Evolutionary conservation across 2,888 invertebrate genomes (phyloP).

Genomic region (Drosophila lutescens): DNA sequence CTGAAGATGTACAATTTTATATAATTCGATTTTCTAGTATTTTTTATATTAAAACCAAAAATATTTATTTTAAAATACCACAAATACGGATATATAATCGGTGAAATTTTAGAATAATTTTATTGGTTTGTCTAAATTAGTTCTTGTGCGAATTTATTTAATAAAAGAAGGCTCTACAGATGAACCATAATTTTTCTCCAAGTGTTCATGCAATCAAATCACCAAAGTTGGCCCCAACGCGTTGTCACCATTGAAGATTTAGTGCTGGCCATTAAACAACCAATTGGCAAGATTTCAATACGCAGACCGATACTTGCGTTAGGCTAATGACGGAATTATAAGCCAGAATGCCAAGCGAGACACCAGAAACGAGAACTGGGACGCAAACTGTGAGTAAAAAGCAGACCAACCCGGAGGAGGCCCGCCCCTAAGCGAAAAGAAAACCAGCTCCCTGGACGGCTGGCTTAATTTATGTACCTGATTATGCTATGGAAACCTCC

Average conservation of each 20-base stretch:
- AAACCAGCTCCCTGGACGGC: slow-evolving; percentile 25
- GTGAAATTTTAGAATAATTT: too few species aligned
- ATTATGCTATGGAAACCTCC: slow-evolving; percentile 48
- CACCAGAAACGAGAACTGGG: slow-evolving; percentile 17
- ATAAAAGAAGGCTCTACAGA: too few species aligned
- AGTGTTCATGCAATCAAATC: slow-evolving; percentile 31
- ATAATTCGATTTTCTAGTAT: too few species aligned
- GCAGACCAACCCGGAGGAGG: slow-evolving; percentile 4
- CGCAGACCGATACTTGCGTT: slow-evolving; percentile 8
- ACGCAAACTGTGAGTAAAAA: neutral
- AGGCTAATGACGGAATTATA: slow-evolving; percentile 60
- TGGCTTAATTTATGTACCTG: slow-evolving; percentile 68
- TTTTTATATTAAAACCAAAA: too few species aligned
- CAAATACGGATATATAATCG: too few species aligned
- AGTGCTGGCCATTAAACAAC: slow-evolving; percentile 61
- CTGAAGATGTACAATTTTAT: too few species aligned
- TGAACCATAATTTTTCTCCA: neutral
- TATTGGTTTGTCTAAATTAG: too few species aligned
- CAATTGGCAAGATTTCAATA: slow-evolving; percentile 41
- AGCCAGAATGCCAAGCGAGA: slow-evolving; percentile 30
- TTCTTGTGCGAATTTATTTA: too few species aligned
- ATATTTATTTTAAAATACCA: too few species aligned
- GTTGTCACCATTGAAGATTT: slow-evolving; percentile 46
- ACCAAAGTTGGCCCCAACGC: slow-evolving; percentile 27
- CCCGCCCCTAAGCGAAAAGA: slow-evolving; percentile 28